These are phyloP conservation scores for Drosophila stalkeri DNA, from an alignment of 2,888 invertebrate genomes.

Conservation along the genomic window DNA sequence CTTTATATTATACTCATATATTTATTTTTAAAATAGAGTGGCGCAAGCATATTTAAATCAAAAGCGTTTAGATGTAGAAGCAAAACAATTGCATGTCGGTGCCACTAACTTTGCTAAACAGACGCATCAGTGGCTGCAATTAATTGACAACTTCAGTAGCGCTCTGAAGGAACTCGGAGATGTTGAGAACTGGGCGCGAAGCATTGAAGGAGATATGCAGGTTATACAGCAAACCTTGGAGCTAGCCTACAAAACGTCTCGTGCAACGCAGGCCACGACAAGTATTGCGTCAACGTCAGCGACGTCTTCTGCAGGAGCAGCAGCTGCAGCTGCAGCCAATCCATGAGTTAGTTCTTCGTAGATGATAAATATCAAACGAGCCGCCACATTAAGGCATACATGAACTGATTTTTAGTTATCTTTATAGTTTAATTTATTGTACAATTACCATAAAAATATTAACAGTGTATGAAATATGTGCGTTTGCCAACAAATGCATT, in stretches of 20 bases:
- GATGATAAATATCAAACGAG: background rate
- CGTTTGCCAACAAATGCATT: slow-evolving; percentile 13
- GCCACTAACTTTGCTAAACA: slow-evolving; percentile 98
- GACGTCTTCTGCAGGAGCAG: slow-evolving; percentile 3
- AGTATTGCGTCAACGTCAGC: slow-evolving; percentile 28
- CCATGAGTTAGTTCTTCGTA: background rate
- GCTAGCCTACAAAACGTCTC: slow-evolving; percentile 93
- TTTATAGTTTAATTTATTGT: slow-evolving; percentile 30
- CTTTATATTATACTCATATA: background rate
- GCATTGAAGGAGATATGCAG: slow-evolving; percentile 98
- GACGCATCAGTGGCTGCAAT: slow-evolving; percentile 97
- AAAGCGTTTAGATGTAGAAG: slow-evolving; percentile 98
- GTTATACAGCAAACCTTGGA: slow-evolving; percentile 96
- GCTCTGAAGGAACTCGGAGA: slow-evolving; percentile 98
- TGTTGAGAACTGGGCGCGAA: slow-evolving; percentile 99
- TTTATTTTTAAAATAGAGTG: slow-evolving; percentile 86
- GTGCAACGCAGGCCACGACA: slow-evolving; percentile 81
- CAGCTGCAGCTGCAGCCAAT: background rate
- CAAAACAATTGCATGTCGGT: slow-evolving; percentile 96
- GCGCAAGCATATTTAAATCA: slow-evolving; percentile 99
- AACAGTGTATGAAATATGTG: slow-evolving; percentile 2
- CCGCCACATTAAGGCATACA: background rate
- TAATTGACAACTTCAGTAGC: slow-evolving; percentile 94
- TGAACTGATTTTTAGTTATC: slow-evolving; percentile 20
- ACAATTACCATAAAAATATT: slow-evolving; percentile 21